phyloP scores from a whole-genome alignment of 2,113 vertebrate genomes.

The Eretmodus cyanostictus region DNA sequence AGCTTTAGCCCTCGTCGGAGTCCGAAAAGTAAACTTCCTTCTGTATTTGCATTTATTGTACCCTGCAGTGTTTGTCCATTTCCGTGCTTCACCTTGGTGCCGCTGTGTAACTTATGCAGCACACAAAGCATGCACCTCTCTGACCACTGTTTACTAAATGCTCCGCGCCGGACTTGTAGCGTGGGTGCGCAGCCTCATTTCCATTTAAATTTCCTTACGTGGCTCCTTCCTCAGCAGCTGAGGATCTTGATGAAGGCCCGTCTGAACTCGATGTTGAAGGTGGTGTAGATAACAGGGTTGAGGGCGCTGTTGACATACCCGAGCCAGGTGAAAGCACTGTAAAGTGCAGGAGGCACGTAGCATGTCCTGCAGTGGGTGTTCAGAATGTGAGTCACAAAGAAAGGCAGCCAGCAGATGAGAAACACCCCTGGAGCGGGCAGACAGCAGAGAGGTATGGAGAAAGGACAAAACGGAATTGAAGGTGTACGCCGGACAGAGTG shows the following conservation, averaged over 20 bases:
- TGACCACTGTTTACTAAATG: background rate
- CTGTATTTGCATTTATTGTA: background rate
- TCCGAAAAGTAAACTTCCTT: background rate
- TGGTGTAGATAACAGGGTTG: slow-evolving; percentile 92
- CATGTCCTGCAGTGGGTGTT: slow-evolving; percentile 88
- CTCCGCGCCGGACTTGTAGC: background rate
- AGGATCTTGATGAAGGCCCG: slow-evolving; percentile 93
- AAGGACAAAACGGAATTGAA: background rate
- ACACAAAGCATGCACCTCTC: background rate
- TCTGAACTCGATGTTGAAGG: slow-evolving; percentile 90
- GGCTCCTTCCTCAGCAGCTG: slow-evolving; percentile 71
- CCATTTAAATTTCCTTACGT: slow-evolving; percentile 1
- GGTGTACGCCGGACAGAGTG: background rate
- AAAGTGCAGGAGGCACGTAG: slow-evolving; percentile 78
- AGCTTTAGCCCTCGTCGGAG: background rate
- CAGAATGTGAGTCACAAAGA: slow-evolving; percentile 91
- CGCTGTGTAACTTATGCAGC: background rate
- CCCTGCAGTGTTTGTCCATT: background rate
- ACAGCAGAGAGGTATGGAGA: background rate
- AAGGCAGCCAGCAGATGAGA: slow-evolving; percentile 93
- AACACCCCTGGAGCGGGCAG: slow-evolving; percentile 76
- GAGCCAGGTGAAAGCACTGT: slow-evolving; percentile 90
- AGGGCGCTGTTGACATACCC: slow-evolving; percentile 91
- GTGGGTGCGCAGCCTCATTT: background rate
- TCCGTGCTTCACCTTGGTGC: background rate